Conservation (phyloP, 2,113 vertebrate genomes). For the Alligator mississippiensis region DNA sequence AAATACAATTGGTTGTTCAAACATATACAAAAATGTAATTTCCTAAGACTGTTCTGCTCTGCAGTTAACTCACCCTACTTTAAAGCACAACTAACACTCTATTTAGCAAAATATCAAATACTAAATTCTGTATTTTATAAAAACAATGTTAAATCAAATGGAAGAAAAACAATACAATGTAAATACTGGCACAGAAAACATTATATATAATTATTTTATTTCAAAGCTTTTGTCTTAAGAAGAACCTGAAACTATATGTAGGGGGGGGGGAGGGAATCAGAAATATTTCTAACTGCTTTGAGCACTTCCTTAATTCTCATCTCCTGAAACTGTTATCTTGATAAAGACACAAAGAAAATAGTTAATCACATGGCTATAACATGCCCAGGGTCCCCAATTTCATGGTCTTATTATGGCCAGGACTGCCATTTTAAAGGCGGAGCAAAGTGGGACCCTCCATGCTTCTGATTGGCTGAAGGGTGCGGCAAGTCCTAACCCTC, state of each 20-base stretch:
- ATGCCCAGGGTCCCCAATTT: no score
- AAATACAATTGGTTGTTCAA: background rate
- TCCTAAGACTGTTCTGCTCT: accelerated
- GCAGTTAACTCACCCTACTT: background rate
- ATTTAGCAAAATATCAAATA: background rate
- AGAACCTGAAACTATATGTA: background rate
- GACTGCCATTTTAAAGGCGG: no score
- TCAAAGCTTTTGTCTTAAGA: background rate
- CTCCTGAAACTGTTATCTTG: background rate
- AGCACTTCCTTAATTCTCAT: background rate
- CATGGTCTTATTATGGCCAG: no score
- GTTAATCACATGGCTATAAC: no score
- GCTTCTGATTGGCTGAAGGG: no score
- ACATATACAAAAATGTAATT: background rate
- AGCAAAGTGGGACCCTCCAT: no score
- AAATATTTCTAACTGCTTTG: background rate
- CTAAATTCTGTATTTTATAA: background rate
- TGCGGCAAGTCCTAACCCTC: no score
- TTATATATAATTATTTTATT: background rate
- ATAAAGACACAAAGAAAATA: background rate
- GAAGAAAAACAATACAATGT: background rate
- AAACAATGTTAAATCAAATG: background rate
- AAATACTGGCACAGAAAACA: background rate
- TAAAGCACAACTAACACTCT: background rate
- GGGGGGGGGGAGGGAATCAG: background rate